Conservation (phyloP, 64 coral and sea anemone species). For the Acropora tenuis region DNA sequence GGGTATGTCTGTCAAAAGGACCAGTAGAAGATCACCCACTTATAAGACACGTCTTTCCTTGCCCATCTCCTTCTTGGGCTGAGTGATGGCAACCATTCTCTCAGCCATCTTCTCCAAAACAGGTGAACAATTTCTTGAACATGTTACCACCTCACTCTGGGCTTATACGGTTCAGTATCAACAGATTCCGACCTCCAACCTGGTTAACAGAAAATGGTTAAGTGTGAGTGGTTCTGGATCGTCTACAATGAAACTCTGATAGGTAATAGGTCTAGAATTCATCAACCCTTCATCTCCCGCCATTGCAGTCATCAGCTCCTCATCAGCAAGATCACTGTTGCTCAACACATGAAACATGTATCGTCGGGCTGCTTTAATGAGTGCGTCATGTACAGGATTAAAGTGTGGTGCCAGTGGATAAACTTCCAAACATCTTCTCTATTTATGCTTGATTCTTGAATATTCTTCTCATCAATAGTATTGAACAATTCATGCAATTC, state of each 20-base stretch:
- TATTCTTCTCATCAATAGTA: slow-evolving; percentile 19
- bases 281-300: slow-evolving; percentile 43
- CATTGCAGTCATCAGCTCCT: slow-evolving; percentile 42
- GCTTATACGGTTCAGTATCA: too few species aligned
- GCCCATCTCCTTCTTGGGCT: too few species aligned
- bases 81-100: too few species aligned
- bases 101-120: too few species aligned
- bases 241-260: too few species aligned
- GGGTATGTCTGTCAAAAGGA: too few species aligned
- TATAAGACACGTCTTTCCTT: too few species aligned
- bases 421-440: slow-evolving; percentile 15
- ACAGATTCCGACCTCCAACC: too few species aligned
- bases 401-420: slow-evolving; percentile 47
- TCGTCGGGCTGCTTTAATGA: slow-evolving; percentile 17
- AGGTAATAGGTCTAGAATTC: slow-evolving; percentile 24
- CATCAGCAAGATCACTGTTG: slow-evolving; percentile 51
- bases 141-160: too few species aligned
- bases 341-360: slow-evolving; percentile 9
- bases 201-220: too few species aligned
- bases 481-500: slow-evolving; percentile 12
- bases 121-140: too few species aligned
- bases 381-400: slow-evolving; percentile 14
- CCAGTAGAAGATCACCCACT: too few species aligned
- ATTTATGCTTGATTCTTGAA: slow-evolving; percentile 5
- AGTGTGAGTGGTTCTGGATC: neutral